These are phyloP conservation scores for Acanthurus leucopareius DNA, from an alignment of 2,797 vertebrate species.

Conservation along the genomic window DNA sequence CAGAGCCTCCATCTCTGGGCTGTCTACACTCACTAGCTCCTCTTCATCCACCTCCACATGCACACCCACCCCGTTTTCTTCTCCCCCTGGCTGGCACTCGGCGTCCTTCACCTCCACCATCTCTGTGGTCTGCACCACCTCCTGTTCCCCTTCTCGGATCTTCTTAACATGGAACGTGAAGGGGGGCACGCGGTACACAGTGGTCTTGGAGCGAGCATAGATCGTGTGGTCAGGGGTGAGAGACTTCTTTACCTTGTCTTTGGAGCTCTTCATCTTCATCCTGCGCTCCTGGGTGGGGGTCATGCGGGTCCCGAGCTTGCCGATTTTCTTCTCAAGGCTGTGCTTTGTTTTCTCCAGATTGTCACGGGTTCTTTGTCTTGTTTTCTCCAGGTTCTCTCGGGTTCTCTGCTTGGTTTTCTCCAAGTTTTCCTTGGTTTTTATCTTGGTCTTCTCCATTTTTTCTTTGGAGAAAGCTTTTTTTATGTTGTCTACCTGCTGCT, in stretches of 20 bases:
- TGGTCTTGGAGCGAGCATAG: conserved; percentile 92
- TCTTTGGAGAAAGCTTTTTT: conserved; percentile 99
- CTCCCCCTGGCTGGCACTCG: conserved; percentile 58
- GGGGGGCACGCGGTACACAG: conserved; percentile 96
- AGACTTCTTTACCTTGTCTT: conserved; percentile 95
- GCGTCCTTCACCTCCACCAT: conserved; percentile 86
- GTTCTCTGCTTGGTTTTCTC: conserved; percentile 96
- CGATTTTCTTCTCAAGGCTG: conserved; percentile 94
- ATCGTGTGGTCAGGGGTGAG: conserved; percentile 92
- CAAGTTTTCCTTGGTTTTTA: conserved; percentile 94
- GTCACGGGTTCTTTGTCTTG: conserved; percentile 90
- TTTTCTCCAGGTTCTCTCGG: conserved; percentile 95
- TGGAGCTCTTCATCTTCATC: conserved; percentile 92
- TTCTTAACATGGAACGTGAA: conserved; percentile 99
- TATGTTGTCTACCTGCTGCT: conserved; percentile 94
- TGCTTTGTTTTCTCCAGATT: conserved; percentile 95
- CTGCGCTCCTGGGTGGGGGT: conserved; percentile 90
- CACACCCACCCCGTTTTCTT: conserved; percentile 69
- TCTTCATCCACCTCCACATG: conserved; percentile 79
- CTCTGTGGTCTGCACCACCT: conserved; percentile 87
- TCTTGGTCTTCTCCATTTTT: conserved; percentile 94
- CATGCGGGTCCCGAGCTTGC: conserved; percentile 93
- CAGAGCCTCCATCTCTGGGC: conserved; percentile 86
- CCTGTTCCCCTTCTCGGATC: conserved; percentile 91
- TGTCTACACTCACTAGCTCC: conserved; percentile 82